A percentile compares a stretch with the other conserved stretches of the same genome.
phyloP scores from a whole-genome alignment of 2,888 invertebrate genomes.

The Calameuta filiformis region DNA sequence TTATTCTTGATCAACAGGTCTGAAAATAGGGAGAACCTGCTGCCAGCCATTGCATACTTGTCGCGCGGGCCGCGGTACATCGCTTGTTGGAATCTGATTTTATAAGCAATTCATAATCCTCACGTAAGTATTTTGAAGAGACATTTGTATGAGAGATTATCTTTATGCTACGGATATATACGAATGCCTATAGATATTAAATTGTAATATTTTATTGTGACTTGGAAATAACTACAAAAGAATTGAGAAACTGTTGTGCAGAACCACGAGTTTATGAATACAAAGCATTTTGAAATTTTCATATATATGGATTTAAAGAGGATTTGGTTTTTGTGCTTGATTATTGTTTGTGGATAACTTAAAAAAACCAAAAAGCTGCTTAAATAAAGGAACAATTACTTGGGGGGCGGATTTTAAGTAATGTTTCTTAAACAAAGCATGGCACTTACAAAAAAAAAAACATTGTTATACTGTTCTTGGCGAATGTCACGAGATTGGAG shows the following conservation, averaged over 20 bases:
- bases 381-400: background rate
- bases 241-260: background rate
- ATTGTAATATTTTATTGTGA: background rate
- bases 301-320: background rate
- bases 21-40: background rate
- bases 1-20: slow-evolving; percentile 5
- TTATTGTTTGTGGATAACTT: background rate
- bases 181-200: background rate
- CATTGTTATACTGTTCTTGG: background rate
- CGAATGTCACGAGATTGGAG: background rate
- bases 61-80: slow-evolving; percentile 30
- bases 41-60: slow-evolving; percentile 17
- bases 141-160: background rate
- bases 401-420: background rate
- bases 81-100: background rate
- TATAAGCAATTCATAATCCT: background rate
- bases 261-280: background rate
- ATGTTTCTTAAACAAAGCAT: background rate
- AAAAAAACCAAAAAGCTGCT: background rate
- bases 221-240: background rate
- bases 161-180: background rate
- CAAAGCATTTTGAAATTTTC: background rate
- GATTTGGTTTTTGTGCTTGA: background rate
- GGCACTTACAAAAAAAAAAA: background rate
- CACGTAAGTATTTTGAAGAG: slow-evolving; percentile 1